Evolutionary conservation across 1,140 invertebrate species (phyloP), one percentile per base, ranked within the genome.

Genomic region (Drosophila paulistorum): DNA sequence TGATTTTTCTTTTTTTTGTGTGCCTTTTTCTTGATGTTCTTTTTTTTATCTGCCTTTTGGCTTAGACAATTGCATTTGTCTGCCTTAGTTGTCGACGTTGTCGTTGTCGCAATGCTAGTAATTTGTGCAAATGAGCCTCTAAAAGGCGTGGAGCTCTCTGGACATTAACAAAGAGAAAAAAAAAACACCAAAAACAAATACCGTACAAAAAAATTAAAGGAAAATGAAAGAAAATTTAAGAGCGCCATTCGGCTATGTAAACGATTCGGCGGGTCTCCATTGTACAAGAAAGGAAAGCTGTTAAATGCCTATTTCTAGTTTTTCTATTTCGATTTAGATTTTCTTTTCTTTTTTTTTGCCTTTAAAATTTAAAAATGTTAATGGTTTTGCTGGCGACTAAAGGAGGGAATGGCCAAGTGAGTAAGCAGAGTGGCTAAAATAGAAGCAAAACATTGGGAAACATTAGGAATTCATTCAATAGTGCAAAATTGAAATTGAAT

Each of bases 71-170:
- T 86, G 82, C 82, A 86, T 71, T 67, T 69, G 81, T 77, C 58
- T 74, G 68, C 61, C 51, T 45, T 70, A 37, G 57, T 55, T 39
- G 58, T 54, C 65, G 23, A 39, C 37, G 65, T 74, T 63, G 74
- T 55, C 78, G 42, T 77, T 86, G 82, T 86, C 76, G 83, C 83
- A 87, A 87, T 86, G 83, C 74, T 69, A 83, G 83, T 86, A 86
- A 86, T 86, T 86, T 86, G 83, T 86, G 83, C 83, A 86, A 86
- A 86, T 86, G 83, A 86, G 83, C 83, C 83, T 89, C 79, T 79
- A 79, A 86, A 86, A 79, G 71, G 82, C 82, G 68, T 68, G 73
- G 68, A 68, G 71, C 75, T 65, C 61, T 60, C 68, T 55, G 35
- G 78, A 59, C 71, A 61, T 71, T 59, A 70, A 63, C 42, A 62